Percentiles rank a stretch among this genome's conserved stretches.
Conservation (phyloP, 2,797 vertebrate genomes). For the Neosalanx taihuensis region DNA sequence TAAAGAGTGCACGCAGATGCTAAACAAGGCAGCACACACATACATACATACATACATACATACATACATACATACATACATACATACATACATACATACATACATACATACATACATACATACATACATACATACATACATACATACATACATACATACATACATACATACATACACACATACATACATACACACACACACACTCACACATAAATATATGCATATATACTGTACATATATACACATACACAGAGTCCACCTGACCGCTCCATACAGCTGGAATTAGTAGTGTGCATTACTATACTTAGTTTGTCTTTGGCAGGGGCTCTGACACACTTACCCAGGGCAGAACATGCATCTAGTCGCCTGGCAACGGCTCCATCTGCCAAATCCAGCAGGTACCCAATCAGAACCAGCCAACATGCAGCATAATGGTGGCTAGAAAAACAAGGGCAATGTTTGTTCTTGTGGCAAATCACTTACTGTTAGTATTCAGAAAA, state of each 20-base stretch:
- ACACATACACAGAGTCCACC: constrained; percentile 11
- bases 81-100: too few species aligned
- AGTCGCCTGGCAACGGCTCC: constrained; percentile 85
- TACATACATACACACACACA: too few species aligned
- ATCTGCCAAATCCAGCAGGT: constrained; percentile 87
- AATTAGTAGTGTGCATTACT: constrained; percentile 5
- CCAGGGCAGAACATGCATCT: constrained; percentile 81
- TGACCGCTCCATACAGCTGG: constrained; percentile 8
- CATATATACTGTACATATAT: too few species aligned
- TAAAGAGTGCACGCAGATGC: too few species aligned
- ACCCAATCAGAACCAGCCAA: constrained; percentile 90
- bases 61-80: too few species aligned
- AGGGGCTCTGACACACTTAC: constrained; percentile 72
- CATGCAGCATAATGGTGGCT: constrained; percentile 84
- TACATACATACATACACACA: too few species aligned
- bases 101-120: too few species aligned
- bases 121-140: too few species aligned
- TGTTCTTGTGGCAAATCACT: not conserved
- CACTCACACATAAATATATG: too few species aligned
- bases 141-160: too few species aligned
- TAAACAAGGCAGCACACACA: too few species aligned
- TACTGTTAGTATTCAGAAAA: not conserved
- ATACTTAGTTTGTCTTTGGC: constrained; percentile 44
- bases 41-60: too few species aligned
- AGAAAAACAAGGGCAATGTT: constrained; percentile 24